Conservation (phyloP, 2,797 vertebrate species). For the Lutjanus campechanus region DNA sequence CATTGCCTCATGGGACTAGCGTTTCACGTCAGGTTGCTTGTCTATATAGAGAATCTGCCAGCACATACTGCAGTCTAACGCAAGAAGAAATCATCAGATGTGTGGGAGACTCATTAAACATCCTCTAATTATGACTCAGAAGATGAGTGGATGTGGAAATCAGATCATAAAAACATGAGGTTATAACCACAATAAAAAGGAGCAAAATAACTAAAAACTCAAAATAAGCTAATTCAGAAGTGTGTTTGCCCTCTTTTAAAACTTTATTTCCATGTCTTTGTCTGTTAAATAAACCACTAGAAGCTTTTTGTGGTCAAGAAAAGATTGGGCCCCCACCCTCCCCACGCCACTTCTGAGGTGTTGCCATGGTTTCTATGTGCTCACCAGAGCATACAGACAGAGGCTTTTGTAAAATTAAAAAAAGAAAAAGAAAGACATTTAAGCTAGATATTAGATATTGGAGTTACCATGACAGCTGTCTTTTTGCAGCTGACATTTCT, state of each 20-base stretch:
- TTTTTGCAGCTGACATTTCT: constrained; percentile 59
- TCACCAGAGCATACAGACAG: constrained; percentile 13
- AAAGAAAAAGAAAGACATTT: background rate
- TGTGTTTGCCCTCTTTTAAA: constrained; percentile 2
- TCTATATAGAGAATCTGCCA: constrained; percentile 26
- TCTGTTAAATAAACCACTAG: background rate
- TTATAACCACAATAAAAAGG: background rate
- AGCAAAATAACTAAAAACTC: background rate
- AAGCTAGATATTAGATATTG: constrained; percentile 40
- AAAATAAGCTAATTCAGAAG: background rate
- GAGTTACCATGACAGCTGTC: constrained; percentile 63
- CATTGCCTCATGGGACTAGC: constrained; percentile 54
- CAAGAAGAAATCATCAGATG: constrained; percentile 22
- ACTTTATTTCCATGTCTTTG: background rate
- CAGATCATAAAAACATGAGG: background rate
- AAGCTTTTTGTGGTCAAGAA: constrained; percentile 26
- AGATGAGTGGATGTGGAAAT: background rate
- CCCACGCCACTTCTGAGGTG: constrained; percentile 11
- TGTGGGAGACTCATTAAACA: background rate
- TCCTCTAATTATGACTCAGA: background rate
- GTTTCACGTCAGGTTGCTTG: constrained; percentile 46
- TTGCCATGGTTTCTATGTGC: constrained; percentile 59
- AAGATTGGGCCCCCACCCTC: background rate
- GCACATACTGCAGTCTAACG: constrained; percentile 25
- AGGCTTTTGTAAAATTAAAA: constrained; percentile 1